Evolutionary conservation across 2,113 vertebrate species (phyloP).

Genomic region (Carassius auratus): DNA sequence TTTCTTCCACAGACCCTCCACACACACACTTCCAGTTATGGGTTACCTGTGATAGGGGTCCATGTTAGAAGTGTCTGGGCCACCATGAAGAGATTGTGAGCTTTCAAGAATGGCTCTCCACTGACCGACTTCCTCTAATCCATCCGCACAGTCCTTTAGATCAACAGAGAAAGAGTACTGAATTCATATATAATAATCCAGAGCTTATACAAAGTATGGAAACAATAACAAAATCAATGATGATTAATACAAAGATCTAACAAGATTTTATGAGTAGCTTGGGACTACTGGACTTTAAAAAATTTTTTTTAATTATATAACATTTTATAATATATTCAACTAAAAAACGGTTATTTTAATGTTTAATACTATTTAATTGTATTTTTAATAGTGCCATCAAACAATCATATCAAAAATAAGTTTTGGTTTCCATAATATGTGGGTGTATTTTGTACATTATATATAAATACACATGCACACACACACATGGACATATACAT

Average conservation of each 20-base stretch:
- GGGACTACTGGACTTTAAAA: no score
- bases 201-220: neutral
- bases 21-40: neutral
- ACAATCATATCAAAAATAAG: no score
- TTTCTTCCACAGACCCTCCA: neutral
- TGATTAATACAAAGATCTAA: neutral
- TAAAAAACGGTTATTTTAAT: neutral
- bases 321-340: neutral
- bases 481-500: no score
- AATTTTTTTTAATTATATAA: no score
- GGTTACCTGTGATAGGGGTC: slow-evolving; percentile 92
- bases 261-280: no score
- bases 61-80: slow-evolving; percentile 83
- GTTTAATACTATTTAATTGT: no score
- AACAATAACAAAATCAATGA: neutral
- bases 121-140: slow-evolving; percentile 87
- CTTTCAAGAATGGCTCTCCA: slow-evolving; percentile 95
- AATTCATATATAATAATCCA: neutral
- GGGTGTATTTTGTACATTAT: no score
- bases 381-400: no score
- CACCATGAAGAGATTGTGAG: slow-evolving; percentile 81
- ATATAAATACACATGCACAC: no score
- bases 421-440: no score
- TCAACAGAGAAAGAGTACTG: neutral
- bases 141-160: slow-evolving; percentile 84